A percentile compares a stretch with the other conserved stretches of the same genome.
Evolutionary conservation across 2,888 invertebrate genomes (phyloP).

Genomic region (Pyrrhosoma nymphula): DNA sequence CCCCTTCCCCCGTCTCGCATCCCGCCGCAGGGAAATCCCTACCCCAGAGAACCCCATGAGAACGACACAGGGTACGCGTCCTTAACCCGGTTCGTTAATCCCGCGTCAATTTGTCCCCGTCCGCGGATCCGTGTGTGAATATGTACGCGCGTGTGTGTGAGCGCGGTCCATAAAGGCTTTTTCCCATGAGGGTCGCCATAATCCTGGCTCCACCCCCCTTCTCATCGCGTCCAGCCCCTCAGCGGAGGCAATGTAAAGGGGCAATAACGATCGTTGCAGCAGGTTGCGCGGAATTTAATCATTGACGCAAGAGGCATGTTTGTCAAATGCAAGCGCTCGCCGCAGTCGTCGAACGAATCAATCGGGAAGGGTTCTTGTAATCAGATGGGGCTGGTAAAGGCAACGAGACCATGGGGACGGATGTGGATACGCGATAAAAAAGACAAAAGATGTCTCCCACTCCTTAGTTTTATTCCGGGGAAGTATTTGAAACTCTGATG

Average conservation of each 20-base stretch:
- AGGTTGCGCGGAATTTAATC: background rate
- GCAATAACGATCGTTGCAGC: conserved; percentile 22
- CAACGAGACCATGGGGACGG: too few relatives aligned
- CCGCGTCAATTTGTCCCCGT: conserved; percentile 18
- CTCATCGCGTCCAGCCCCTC: background rate
- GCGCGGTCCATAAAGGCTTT: background rate
- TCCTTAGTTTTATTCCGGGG: too few relatives aligned
- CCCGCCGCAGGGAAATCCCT: background rate
- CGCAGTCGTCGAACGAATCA: background rate
- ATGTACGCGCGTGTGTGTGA: background rate
- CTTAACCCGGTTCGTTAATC: conserved; percentile 62
- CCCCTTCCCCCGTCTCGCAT: background rate
- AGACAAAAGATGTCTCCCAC: too few relatives aligned
- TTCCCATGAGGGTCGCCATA: background rate
- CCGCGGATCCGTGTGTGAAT: background rate
- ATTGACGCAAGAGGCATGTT: conserved; percentile 11
- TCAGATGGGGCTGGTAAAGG: background rate
- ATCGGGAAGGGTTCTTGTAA: background rate
- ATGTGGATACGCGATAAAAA: too few relatives aligned
- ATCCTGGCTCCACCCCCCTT: background rate
- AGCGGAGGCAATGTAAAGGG: background rate
- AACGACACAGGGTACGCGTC: conserved; percentile 24
- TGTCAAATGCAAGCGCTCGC: background rate
- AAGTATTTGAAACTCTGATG: too few relatives aligned
- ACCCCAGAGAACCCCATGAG: background rate